Evolutionary conservation across 2,113 vertebrate genomes (phyloP).

Genomic region (Bubalus kerabau): DNA sequence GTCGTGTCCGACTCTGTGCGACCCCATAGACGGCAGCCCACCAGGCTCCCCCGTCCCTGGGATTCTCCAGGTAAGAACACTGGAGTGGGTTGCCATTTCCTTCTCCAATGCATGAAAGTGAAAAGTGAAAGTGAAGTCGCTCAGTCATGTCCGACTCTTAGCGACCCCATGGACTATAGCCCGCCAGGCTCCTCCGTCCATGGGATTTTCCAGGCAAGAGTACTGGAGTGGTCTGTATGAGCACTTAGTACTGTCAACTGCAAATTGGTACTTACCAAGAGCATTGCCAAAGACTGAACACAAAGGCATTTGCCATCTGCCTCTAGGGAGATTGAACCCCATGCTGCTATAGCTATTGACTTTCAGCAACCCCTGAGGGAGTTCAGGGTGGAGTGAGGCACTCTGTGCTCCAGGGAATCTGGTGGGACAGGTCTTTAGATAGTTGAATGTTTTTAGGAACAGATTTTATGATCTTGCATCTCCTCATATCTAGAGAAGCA

Average conservation of each 20-base stretch:
- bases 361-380: background rate
- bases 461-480: background rate
- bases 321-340: background rate
- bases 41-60: too few species aligned
- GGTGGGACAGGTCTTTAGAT: background rate
- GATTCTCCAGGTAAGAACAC: too few species aligned
- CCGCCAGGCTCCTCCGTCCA: too few species aligned
- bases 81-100: too few species aligned
- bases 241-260: background rate
- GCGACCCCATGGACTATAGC: too few species aligned
- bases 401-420: background rate
- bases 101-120: too few species aligned
- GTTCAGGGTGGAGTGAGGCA: background rate
- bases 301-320: background rate
- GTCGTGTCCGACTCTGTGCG: too few species aligned
- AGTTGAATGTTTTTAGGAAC: background rate
- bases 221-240: background rate
- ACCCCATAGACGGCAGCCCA: too few species aligned
- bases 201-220: too few species aligned
- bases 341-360: background rate
- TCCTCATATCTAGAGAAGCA: background rate
- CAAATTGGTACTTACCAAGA: background rate
- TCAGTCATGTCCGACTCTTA: too few species aligned
- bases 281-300: background rate
- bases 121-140: too few species aligned